Percentiles rank a stretch among this genome's conserved stretches.
phyloP scores from a whole-genome alignment of 2,797 vertebrate species.

The Melanotaenia nigrans region DNA sequence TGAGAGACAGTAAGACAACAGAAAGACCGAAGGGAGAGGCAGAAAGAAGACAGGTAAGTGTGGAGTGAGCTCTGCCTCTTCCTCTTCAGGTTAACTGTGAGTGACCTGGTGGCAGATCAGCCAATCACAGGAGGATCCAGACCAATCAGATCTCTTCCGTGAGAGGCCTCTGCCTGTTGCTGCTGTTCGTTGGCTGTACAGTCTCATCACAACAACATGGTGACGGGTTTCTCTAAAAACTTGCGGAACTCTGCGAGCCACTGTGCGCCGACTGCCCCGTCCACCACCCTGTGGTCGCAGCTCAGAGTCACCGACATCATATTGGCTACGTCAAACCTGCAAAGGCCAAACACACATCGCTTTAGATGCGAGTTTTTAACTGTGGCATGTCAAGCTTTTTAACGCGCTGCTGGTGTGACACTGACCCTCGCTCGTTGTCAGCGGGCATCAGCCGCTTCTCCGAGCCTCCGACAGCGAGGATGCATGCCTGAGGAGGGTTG shows the following conservation, averaged over 20 bases:
- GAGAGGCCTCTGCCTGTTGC: slow-evolving; percentile 53
- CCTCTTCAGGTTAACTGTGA: slow-evolving; percentile 58
- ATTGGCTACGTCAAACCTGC: slow-evolving; percentile 92
- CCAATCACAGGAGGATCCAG: slow-evolving; percentile 56
- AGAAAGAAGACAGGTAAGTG: slow-evolving; percentile 41
- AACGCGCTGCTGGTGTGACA: not conserved
- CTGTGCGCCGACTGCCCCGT: slow-evolving; percentile 96
- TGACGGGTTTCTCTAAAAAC: slow-evolving; percentile 94
- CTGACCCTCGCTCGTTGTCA: slow-evolving; percentile 95
- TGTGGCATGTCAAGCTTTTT: accelerated
- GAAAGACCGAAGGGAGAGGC: slow-evolving; percentile 19
- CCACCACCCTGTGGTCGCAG: slow-evolving; percentile 97
- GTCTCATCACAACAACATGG: slow-evolving; percentile 91
- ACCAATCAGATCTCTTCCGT: slow-evolving; percentile 58
- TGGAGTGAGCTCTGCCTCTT: slow-evolving; percentile 67
- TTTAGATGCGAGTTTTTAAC: slow-evolving; percentile 1
- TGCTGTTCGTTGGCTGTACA: slow-evolving; percentile 37
- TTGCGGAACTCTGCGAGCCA: slow-evolving; percentile 98
- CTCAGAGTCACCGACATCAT: slow-evolving; percentile 97
- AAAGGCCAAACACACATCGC: not conserved
- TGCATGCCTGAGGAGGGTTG: slow-evolving; percentile 97
- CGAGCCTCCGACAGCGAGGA: slow-evolving; percentile 94
- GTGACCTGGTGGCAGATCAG: slow-evolving; percentile 66
- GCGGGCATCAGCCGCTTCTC: slow-evolving; percentile 92
- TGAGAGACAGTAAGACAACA: slow-evolving; percentile 17